These are phyloP conservation scores for Pteronotus mesoamericanus DNA, from an alignment of 2,797 vertebrate genomes.

Conservation along the genomic window DNA sequence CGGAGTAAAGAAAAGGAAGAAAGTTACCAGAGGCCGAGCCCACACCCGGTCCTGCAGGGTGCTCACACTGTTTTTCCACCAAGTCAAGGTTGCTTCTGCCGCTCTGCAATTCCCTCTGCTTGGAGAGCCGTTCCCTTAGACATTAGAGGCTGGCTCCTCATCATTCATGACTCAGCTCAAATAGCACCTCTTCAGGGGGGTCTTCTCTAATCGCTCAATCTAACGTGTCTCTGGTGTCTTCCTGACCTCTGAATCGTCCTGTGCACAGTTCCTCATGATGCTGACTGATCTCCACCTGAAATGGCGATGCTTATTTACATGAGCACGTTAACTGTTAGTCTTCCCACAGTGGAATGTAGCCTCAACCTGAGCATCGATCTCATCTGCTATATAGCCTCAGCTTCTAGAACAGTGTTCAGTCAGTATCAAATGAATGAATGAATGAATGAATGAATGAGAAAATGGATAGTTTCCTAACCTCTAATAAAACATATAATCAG, in stretches of 20 bases:
- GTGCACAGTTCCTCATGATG: background rate
- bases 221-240: background rate
- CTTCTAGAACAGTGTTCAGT: background rate
- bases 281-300: background rate
- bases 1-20: background rate
- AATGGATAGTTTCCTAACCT: background rate
- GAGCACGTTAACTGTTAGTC: fast-evolving
- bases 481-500: background rate
- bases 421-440: background rate
- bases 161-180: background rate
- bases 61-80: no score
- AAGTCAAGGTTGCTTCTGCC: background rate
- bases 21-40: background rate
- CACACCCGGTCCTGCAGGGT: no score
- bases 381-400: background rate
- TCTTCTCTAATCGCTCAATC: background rate
- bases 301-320: background rate
- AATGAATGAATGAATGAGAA: no score
- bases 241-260: background rate
- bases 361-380: background rate
- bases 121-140: background rate
- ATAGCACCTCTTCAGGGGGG: fast-evolving
- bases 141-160: background rate
- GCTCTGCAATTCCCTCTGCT: background rate
- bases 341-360: background rate